Evolutionary conservation across 1,140 invertebrate species (phyloP).

Genomic region (Dendroctonus ponderosae): DNA sequence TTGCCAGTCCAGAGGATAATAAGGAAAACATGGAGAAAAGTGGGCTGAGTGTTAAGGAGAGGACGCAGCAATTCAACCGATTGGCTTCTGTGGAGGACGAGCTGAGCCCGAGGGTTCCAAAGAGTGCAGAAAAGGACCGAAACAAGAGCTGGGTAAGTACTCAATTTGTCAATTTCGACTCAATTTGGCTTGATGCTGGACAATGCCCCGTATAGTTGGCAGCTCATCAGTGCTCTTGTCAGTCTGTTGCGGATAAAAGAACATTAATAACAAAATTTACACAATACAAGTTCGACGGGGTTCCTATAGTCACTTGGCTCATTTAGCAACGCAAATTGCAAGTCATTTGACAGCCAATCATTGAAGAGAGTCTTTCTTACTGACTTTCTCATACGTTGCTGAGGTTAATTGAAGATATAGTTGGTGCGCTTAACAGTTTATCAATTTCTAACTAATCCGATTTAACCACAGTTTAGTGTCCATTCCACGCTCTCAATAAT

Average conservation of each 20-base stretch:
- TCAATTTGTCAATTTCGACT: no score
- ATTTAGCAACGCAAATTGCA: conserved; percentile 11
- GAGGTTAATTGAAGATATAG: no score
- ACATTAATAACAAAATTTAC: conserved; percentile 22
- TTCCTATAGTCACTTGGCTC: conserved; percentile 7
- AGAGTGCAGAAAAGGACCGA: conserved; percentile 45
- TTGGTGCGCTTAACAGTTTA: no score
- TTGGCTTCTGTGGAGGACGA: conserved; percentile 80
- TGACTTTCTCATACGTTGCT: no score
- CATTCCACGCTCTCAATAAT: no score
- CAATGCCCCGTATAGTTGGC: conserved; percentile 5
- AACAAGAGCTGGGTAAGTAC: conserved; percentile 32
- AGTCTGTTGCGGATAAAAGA: not conserved
- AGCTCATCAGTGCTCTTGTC: conserved; percentile 7
- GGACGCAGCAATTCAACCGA: conserved; percentile 88
- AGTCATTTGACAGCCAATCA: conserved; percentile 24
- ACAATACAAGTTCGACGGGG: conserved; percentile 18
- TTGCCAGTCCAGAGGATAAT: no score
- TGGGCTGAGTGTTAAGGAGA: conserved; percentile 84
- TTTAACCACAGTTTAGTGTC: no score
- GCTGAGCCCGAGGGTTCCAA: conserved; percentile 58
- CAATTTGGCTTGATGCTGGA: not conserved
- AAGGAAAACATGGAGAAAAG: conserved; percentile 50
- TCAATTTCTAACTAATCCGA: no score
- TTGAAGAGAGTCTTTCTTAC: not conserved